Conservation (phyloP, 35 echinoderm and acorn worm genomes). For the Acanthaster planci region DNA sequence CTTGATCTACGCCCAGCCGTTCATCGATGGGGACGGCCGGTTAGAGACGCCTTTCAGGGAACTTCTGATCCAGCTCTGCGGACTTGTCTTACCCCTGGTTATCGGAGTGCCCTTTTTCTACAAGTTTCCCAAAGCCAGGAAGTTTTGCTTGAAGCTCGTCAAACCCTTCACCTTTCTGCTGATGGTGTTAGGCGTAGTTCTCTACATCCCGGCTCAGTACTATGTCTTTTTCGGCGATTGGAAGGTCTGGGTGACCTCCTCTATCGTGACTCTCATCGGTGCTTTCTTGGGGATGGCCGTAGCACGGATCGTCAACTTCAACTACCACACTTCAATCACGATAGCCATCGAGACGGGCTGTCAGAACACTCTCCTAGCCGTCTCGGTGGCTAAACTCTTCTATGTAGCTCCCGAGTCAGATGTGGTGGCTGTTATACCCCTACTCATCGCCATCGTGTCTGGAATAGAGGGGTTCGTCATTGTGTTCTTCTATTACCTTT, state of each 20-base stretch:
- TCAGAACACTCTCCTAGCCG: conserved; percentile 82
- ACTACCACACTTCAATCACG: conserved; percentile 59
- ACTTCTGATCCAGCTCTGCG: conserved; percentile 57
- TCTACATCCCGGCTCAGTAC: conserved; percentile 59
- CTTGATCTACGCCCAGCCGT: conserved; percentile 76
- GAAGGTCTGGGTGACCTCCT: conserved; percentile 43
- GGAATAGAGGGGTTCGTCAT: conserved; percentile 48
- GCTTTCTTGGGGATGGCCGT: conserved; percentile 65
- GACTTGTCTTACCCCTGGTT: conserved; percentile 67
- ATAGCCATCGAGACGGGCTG: conserved; percentile 82
- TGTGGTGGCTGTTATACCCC: conserved; percentile 52
- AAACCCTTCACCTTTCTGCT: conserved; percentile 4
- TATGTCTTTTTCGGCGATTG: conserved; percentile 59
- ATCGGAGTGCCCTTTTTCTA: conserved; percentile 68
- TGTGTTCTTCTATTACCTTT: conserved; percentile 33
- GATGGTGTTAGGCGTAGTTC: conserved; percentile 10
- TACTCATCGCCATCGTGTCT: conserved; percentile 66
- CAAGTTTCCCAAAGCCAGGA: conserved; percentile 56
- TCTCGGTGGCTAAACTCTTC: conserved; percentile 64
- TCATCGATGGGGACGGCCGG: conserved; percentile 48
- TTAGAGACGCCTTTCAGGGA: conserved; percentile 71
- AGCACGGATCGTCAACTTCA: conserved; percentile 48
- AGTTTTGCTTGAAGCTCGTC: background rate
- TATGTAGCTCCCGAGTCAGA: conserved; percentile 70
- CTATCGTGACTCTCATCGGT: conserved; percentile 54